Conservation (phyloP, 2,888 invertebrate genomes). For the Acanthosoma haemorrhoidale region DNA sequence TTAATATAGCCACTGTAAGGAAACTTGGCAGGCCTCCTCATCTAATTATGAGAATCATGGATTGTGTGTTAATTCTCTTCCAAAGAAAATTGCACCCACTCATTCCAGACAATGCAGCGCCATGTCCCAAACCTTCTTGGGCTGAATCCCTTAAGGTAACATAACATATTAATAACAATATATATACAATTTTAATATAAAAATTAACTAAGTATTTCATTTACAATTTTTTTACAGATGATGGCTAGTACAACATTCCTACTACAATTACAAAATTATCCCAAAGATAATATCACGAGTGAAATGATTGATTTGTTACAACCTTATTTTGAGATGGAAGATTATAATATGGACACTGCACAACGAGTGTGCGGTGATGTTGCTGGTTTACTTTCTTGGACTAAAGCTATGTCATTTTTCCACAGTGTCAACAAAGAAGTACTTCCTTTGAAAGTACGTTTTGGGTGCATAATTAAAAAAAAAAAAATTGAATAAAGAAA, state of each 20-base stretch:
- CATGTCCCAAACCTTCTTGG: conserved; percentile 93
- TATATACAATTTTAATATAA: background rate
- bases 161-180: background rate
- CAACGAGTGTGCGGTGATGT: conserved; percentile 94
- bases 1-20: conserved; percentile 68
- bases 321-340: conserved; percentile 92
- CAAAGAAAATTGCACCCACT: conserved; percentile 81
- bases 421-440: conserved; percentile 96
- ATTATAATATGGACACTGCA: conserved; percentile 95
- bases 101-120: conserved; percentile 70
- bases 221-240: conserved; percentile 55
- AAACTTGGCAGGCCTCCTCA: conserved; percentile 94
- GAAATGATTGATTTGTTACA: conserved; percentile 91
- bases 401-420: conserved; percentile 92
- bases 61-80: conserved; percentile 87
- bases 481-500: no score
- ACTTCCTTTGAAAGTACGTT: conserved; percentile 70
- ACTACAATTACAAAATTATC: conserved; percentile 86
- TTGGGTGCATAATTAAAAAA: no score
- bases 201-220: background rate
- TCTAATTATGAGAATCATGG: conserved; percentile 97
- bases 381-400: conserved; percentile 91
- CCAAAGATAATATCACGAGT: conserved; percentile 92
- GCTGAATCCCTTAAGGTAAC: conserved; percentile 82
- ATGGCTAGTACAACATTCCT: conserved; percentile 94